A percentile compares a stretch with the other conserved stretches of the same genome.
These are phyloP conservation scores for Allobates femoralis DNA, from an alignment of 2,797 vertebrate species.

Conservation along the genomic window DNA sequence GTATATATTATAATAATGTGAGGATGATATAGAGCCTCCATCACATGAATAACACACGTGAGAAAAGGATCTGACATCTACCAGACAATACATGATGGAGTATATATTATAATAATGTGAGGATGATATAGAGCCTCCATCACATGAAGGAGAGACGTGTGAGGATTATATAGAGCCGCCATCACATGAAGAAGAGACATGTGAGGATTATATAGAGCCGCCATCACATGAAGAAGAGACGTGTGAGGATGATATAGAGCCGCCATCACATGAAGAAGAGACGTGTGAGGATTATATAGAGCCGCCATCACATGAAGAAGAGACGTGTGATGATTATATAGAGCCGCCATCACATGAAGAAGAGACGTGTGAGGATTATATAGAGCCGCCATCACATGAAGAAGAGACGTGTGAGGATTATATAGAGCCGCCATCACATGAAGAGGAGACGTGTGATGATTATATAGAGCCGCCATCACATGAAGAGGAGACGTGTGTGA, in stretches of 20 bases:
- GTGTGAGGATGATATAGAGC: slow-evolving; percentile 13
- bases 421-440: background rate
- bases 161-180: background rate
- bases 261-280: background rate
- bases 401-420: background rate
- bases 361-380: background rate
- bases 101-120: too few relatives aligned
- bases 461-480: background rate
- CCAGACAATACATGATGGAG: too few relatives aligned
- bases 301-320: background rate
- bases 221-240: background rate
- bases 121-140: too few relatives aligned
- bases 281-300: slow-evolving; percentile 7
- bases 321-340: background rate
- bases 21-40: too few relatives aligned
- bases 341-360: background rate
- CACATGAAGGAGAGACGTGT: background rate
- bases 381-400: background rate
- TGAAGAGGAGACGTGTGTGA: background rate
- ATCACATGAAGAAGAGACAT: background rate
- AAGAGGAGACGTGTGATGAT: background rate
- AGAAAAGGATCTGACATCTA: too few relatives aligned
- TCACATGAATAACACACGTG: background rate
- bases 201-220: background rate
- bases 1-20: too few relatives aligned